phyloP scores from a whole-genome alignment of 2,888 invertebrate genomes.

The Diaperis boleti region DNA sequence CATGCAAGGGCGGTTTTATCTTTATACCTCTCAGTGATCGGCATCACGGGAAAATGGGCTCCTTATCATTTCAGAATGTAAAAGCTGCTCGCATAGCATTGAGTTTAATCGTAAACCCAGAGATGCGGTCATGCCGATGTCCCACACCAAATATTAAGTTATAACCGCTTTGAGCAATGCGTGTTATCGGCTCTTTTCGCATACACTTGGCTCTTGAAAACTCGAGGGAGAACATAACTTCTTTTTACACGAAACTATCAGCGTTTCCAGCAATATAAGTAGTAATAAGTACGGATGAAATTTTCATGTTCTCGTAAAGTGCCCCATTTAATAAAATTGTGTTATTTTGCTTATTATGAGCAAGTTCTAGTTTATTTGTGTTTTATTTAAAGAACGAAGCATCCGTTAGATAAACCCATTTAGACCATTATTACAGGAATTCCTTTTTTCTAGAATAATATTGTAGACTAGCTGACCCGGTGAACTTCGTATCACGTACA shows the following conservation, averaged over 20 bases:
- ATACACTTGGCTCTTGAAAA: slow-evolving; percentile 21
- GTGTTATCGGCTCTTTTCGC: slow-evolving; percentile 38
- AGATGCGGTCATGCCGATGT: slow-evolving; percentile 39
- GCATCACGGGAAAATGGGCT: slow-evolving; percentile 27
- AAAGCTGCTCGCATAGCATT: slow-evolving; percentile 37
- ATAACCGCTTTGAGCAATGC: slow-evolving; percentile 41
- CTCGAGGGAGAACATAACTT: slow-evolving; percentile 15
- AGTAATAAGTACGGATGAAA: slow-evolving; percentile 26
- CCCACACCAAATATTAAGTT: slow-evolving; percentile 46
- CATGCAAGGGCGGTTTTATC: slow-evolving; percentile 35
- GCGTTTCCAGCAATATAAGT: slow-evolving; percentile 13
- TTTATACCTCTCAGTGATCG: slow-evolving; percentile 34
- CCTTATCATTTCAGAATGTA: slow-evolving; percentile 41
- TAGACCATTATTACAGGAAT: too few relatives aligned
- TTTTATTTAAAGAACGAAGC: too few relatives aligned
- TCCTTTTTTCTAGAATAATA: too few relatives aligned
- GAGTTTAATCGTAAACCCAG: slow-evolving; percentile 41
- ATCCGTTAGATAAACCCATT: too few relatives aligned
- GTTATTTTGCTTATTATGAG: not conserved
- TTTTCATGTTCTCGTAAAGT: slow-evolving; percentile 30
- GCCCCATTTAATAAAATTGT: not conserved
- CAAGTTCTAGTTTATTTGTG: not conserved
- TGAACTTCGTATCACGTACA: too few relatives aligned
- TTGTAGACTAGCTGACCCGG: too few relatives aligned
- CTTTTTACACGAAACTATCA: slow-evolving; percentile 30